Conservation (phyloP, 2,888 invertebrate genomes). For the Cheilosia pagana region DNA sequence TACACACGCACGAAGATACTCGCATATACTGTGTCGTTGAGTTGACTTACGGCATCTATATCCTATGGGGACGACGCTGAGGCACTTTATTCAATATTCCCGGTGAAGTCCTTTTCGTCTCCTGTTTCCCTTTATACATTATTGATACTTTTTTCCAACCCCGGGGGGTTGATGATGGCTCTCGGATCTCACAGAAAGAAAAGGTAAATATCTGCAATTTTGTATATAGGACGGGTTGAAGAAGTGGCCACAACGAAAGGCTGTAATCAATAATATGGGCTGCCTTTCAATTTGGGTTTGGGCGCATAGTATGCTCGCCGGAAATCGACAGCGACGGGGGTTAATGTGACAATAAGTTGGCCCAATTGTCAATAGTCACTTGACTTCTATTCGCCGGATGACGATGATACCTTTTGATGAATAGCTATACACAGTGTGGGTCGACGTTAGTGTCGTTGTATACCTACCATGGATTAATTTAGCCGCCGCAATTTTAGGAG, state of each 20-base stretch:
- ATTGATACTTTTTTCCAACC: conserved; percentile 52
- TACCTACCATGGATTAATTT: neutral
- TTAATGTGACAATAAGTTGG: conserved; percentile 56
- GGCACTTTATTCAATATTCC: conserved; percentile 61
- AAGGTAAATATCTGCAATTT: conserved; percentile 54
- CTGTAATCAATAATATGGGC: conserved; percentile 40
- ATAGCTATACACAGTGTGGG: conserved; percentile 6
- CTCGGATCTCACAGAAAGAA: conserved; percentile 35
- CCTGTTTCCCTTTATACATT: conserved; percentile 51
- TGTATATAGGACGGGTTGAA: conserved; percentile 3
- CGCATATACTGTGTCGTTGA: neutral
- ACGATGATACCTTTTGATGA: conserved; percentile 4
- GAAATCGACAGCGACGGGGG: conserved; percentile 11
- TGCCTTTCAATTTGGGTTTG: conserved; percentile 10
- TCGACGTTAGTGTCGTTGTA: neutral
- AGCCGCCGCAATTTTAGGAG: neutral
- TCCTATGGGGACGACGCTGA: conserved; percentile 6
- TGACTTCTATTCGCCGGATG: conserved; percentile 35
- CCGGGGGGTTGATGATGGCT: conserved; percentile 32
- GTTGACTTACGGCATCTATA: conserved; percentile 27
- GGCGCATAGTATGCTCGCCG: neutral
- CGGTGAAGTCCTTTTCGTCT: conserved; percentile 47
- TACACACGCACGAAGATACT: conserved; percentile 26
- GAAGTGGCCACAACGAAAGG: conserved; percentile 9
- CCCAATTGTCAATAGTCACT: conserved; percentile 49